Evolutionary conservation across 2,113 vertebrate species (phyloP).

Genomic region (Engraulis encrasicolus): DNA sequence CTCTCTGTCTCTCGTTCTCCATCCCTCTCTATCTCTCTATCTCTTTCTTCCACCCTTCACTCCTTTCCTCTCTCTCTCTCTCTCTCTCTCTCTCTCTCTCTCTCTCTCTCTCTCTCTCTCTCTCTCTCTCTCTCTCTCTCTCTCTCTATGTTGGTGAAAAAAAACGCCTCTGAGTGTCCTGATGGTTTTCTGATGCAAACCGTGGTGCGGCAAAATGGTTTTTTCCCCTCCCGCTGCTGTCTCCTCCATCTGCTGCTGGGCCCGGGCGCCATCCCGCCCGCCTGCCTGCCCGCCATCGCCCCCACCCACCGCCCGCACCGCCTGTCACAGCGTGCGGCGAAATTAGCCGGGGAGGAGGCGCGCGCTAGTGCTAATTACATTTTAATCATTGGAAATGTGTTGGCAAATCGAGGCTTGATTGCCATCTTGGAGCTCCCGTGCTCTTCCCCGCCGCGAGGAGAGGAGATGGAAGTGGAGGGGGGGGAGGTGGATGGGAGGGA

Average conservation of each 20-base stretch:
- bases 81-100: slow-evolving; percentile 50
- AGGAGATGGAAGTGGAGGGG: slow-evolving; percentile 74
- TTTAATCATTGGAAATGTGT: slow-evolving; percentile 99
- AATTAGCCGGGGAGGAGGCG: slow-evolving; percentile 99
- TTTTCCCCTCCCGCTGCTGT: slow-evolving; percentile 92
- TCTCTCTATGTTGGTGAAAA: slow-evolving; percentile 71
- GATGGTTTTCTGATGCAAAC: slow-evolving; percentile 98
- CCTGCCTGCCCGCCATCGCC: too few relatives aligned
- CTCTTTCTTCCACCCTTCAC: too few relatives aligned
- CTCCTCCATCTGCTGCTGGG: slow-evolving; percentile 99
- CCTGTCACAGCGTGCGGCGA: slow-evolving; percentile 98
- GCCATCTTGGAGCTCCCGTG: slow-evolving; percentile 90
- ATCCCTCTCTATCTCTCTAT: slow-evolving; percentile 41
- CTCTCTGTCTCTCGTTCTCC: slow-evolving; percentile 65
- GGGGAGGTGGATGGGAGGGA: slow-evolving; percentile 64
- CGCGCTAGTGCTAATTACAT: slow-evolving; percentile 99
- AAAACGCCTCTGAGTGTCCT: slow-evolving; percentile 90
- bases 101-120: not conserved
- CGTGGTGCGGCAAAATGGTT: slow-evolving; percentile 95
- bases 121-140: slow-evolving; percentile 21
- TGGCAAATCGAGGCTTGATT: slow-evolving; percentile 99
- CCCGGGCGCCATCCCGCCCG: slow-evolving; percentile 89
- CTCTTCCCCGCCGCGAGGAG: slow-evolving; percentile 90
- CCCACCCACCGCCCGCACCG: too few relatives aligned
- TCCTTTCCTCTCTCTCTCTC: slow-evolving; percentile 33